Base-by-base conservation (phyloP, 2,888 invertebrate genomes). In the Drosophila birchii region DNA sequence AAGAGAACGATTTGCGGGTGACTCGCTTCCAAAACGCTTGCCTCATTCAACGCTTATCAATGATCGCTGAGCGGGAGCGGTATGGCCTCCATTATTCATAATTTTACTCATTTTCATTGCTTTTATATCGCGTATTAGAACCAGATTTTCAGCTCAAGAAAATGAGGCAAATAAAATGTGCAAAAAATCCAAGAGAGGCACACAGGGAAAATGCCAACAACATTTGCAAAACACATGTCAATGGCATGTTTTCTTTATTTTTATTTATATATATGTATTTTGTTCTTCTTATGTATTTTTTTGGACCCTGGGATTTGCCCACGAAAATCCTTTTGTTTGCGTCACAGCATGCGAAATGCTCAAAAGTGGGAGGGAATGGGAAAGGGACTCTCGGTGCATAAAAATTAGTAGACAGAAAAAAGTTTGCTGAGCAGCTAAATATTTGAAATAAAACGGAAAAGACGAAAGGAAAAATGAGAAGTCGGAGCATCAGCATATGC, bases 161-260 rank as follows among this genome's bases (percentile, higher is more conserved):
- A 61, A 34, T 20, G 51, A 49, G 68, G 39, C 54, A 58, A 45
- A 56, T 34, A 61, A 49, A 49, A 62, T 47, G 32, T 32, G 60
- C 60, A 67, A 81, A 69, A 38, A 23, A 32, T 20, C 34, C 23
- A 18, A 34, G 36, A 49, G 49, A 58, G 34, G 34, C 34, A 36
- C 34, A 36, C 26, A 29, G 53, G 20, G 58, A 60, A 62, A 83
- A 73, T 63, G 64, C 60, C 63, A 81, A 69, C 39, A 82, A 89
- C 90, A 87, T 87, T 90, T 87, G 90, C 88, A 75, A 76, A 81
- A 88, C 86, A 87, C 78, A 90, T 87, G 86, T 87, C 90, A 87
- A 78, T 80, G 80, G 86, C 78, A 86, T 90, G 89, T 88, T 84
- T 44, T 56, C 59, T 53, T 51, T 34, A 53, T 53, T 53, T 45